A percentile compares a stretch with the other conserved stretches of the same genome.
Evolutionary conservation across 2,113 vertebrate genomes (phyloP).

Genomic region (Thermophis baileyi): DNA sequence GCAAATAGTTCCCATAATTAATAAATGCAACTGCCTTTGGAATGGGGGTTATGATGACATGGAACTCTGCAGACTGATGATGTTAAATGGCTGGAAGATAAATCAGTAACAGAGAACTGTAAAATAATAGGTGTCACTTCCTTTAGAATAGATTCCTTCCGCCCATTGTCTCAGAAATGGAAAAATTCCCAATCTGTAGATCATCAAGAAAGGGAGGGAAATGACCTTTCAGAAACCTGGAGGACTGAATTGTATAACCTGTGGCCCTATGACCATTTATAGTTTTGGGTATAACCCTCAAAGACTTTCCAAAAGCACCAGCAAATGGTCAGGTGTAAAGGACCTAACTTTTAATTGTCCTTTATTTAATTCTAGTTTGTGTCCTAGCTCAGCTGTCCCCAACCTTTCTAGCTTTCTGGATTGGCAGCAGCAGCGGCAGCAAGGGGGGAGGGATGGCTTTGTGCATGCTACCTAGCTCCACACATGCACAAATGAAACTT

Average conservation of each 20-base stretch:
- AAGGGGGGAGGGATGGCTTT: background rate
- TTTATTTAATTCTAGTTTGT: background rate
- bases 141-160: background rate
- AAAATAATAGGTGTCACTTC: background rate
- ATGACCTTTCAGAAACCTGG: background rate
- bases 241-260: background rate
- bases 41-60: background rate
- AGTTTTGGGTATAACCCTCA: background rate
- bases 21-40: background rate
- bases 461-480: background rate
- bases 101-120: background rate
- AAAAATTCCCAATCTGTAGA: background rate
- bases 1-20: background rate
- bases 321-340: no score
- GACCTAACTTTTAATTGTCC: background rate
- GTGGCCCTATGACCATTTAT: background rate
- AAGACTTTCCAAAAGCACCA: background rate
- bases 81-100: background rate
- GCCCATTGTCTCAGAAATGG: background rate
- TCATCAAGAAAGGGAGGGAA: background rate
- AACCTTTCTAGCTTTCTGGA: background rate
- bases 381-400: background rate
- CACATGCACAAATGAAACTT: background rate
- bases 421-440: no score
- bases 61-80: background rate